Base-by-base conservation (phyloP, 2,113 vertebrate species). In the Neolamprologus falcicula region DNA sequence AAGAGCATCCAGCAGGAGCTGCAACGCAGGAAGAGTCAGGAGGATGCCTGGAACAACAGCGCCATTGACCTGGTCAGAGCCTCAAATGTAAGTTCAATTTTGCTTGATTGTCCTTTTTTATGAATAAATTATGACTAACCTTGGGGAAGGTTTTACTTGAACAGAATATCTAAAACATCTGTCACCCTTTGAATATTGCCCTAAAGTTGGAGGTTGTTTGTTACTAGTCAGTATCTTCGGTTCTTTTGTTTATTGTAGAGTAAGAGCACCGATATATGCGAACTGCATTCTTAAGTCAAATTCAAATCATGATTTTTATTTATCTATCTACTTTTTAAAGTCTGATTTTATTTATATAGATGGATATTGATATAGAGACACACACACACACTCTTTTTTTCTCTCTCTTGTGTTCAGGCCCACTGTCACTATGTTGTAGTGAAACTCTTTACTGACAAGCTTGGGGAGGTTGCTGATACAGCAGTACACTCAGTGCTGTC, bases 381-480 rank as follows among this genome's bases (percentile, higher is more conserved):
- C 47, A 9, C 4, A 47, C 3, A 17, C 3, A 52, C 10, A 12
- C 5, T 6, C 4, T 24, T 19, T 3, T 47, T 4, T 4, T 16
- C 1, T 1, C 24, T 3, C 31, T 7, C 82, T 42, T 52, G 11
- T 86, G 7, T 73, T 9, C 78, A 99, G 99, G 98, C 98, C 5
- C 99, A 99, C 91, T 99, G 98, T 94, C 98, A 99, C 95, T 99
- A 98, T 5, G 97, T 99, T 90, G 92, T 97, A 4, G 98, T 98
- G 88, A 99, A 98, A 95, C 95, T 99, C 37, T 99, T 99, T 79
- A 86, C 96, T 57, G 97, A 97, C 19, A 98, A 97, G 94, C 95
- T 99, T 76, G 91, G 91, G 1, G 96, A 97, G 90, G 85, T 98
- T 19, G 76, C 93, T 1, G 97, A 99, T 10, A 91, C 96, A 2